Conservation (phyloP, 2,113 vertebrate genomes). For the Phylloscopus trochiloides region DNA sequence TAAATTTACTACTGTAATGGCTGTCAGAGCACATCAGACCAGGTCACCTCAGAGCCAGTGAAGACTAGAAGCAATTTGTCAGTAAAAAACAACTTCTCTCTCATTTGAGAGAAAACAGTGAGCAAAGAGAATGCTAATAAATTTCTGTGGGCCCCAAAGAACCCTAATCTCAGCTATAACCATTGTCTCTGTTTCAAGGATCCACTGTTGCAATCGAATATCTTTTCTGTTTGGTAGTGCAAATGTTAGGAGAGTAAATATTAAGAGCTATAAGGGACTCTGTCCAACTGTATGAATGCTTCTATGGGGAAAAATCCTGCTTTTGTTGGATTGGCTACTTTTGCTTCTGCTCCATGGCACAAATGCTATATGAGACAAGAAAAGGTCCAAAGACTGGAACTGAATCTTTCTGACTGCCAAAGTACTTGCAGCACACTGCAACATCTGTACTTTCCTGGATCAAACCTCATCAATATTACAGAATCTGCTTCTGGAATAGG, state of each 20-base stretch:
- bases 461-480: neutral
- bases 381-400: neutral
- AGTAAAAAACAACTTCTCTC: neutral
- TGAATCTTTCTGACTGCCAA: neutral
- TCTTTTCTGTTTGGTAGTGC: neutral
- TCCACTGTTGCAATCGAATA: neutral
- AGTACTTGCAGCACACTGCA: neutral
- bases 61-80: neutral
- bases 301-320: neutral
- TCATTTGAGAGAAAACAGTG: neutral
- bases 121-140: neutral
- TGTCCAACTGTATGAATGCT: neutral
- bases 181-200: neutral
- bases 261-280: neutral
- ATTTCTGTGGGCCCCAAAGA: neutral
- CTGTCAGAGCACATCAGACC: neutral
- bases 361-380: neutral
- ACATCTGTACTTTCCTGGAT: slow-evolving; percentile 20
- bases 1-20: neutral
- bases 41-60: neutral
- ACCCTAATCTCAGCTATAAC: neutral
- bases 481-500: slow-evolving; percentile 1
- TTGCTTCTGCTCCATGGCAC: neutral
- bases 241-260: neutral
- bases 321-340: neutral